Base-by-base conservation (phyloP, 2,888 invertebrate species). In the Campoplex capitator region DNA sequence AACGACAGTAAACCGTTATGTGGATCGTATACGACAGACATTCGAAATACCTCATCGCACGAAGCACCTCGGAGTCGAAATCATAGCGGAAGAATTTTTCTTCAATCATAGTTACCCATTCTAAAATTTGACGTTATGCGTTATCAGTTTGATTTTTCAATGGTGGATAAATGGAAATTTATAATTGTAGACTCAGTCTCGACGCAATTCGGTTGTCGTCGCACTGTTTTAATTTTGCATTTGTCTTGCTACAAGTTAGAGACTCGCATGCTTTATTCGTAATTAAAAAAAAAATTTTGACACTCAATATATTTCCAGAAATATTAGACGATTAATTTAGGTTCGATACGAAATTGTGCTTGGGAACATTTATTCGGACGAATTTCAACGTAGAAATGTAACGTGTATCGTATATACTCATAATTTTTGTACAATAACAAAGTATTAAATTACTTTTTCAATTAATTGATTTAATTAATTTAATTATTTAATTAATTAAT, bases 1-100 rank as follows among this genome's bases (percentile, higher is more conserved):
- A 88, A 86, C 84, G 88, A 80, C 90, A 88, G 80, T 90, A 80
- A 91, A 93, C 93, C 92, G 93, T 93, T 93, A 93, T 79, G 77
- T 38, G 45, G 35, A 70, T 83, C 65, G 70, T 91, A 92, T 91
- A 91, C 91, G 85, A 88, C 58, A 48, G 77, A 89, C 91, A 90
- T 91, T 87, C 84, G 86, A 68, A 45, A 75, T 88, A 90, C 88
- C 88, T 87, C 88, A 91, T 90, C 88, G 88, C 84, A 82, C 16
- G 62, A 16, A 62, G 32, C 32, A 62, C 13, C 32, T 89, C 74
- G 81, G 80, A 45, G 56, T 54, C 35, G 42, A 67, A n/a, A 28
- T 62, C 48, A n/a, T 18, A 45, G 54, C 48, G 54, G 58, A 48
- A 32, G 16, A 32, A 23, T 62, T 62, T 68, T 16, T 23, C 62